Conservation (phyloP, 2,113 vertebrate species). For the Cacatua alba region DNA sequence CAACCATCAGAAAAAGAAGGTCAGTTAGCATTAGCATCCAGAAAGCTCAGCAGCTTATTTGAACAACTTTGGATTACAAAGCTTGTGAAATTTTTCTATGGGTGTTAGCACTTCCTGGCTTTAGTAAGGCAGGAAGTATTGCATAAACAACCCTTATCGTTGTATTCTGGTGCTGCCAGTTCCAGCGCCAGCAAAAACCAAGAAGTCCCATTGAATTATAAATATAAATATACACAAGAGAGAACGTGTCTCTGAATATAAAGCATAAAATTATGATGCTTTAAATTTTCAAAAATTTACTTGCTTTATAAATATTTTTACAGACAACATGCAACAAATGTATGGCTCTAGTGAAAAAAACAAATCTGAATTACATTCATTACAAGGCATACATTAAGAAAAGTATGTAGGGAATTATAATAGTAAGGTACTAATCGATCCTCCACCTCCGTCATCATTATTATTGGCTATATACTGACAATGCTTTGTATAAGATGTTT, state of each 20-base stretch:
- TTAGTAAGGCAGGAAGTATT: slow-evolving; percentile 30
- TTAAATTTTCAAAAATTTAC: neutral
- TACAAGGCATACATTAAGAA: neutral
- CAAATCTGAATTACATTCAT: neutral
- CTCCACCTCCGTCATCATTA: neutral
- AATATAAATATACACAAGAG: neutral
- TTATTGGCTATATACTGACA: neutral
- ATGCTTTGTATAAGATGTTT: neutral
- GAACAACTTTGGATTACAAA: neutral
- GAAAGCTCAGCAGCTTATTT: neutral
- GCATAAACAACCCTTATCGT: neutral
- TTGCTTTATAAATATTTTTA: neutral
- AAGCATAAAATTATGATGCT: neutral
- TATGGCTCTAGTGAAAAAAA: neutral
- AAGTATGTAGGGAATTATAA: neutral
- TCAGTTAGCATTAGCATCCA: neutral
- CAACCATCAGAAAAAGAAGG: neutral
- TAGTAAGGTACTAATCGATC: neutral
- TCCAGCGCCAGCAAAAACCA: neutral
- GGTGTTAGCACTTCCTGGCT: slow-evolving; percentile 49
- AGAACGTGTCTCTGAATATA: neutral
- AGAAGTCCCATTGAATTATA: neutral
- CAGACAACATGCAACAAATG: neutral
- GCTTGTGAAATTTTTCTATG: slow-evolving; percentile 10
- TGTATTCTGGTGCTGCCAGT: neutral